Percentiles rank a stretch among this genome's conserved stretches.
phyloP scores from a whole-genome alignment of 2,797 vertebrate species.

The Manis crassicaudata region DNA sequence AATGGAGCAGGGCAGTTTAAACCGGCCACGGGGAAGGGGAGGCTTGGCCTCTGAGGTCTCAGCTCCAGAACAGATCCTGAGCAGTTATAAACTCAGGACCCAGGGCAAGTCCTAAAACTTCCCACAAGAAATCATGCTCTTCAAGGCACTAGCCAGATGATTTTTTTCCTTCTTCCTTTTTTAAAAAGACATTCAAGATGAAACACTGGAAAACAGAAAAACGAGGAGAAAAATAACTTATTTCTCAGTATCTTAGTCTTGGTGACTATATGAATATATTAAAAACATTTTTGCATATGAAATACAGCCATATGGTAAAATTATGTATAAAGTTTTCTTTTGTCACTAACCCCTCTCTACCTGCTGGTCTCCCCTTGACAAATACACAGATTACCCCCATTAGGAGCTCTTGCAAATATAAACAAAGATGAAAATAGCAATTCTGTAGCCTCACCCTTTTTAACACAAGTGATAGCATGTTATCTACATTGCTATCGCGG shows the following conservation, averaged over 20 bases:
- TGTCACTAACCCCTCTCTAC: not conserved
- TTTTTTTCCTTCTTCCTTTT: not conserved
- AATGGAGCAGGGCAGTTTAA: not conserved
- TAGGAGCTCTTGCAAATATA: not conserved
- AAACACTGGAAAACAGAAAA: not conserved
- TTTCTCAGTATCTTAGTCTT: constrained; percentile 1
- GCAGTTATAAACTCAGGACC: not conserved
- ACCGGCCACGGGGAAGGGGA: not conserved
- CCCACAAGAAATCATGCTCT: not conserved
- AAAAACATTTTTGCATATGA: not conserved
- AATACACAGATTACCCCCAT: not conserved
- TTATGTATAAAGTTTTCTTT: not conserved
- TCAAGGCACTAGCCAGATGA: not conserved
- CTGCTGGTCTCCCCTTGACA: not conserved
- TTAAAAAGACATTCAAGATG: not conserved
- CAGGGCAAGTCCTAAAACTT: not conserved
- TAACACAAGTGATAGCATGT: not conserved
- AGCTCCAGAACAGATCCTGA: not conserved
- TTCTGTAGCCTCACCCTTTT: not conserved
- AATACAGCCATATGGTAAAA: not conserved
- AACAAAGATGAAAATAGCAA: not conserved
- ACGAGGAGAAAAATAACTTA: not conserved
- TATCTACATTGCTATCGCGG: not conserved
- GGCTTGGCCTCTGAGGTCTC: not conserved
- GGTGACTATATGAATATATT: not conserved